A percentile compares a stretch with the other conserved stretches of the same genome.
phyloP scores from a whole-genome alignment of 2,797 vertebrate species.

The Gymnothorax javanicus region DNA sequence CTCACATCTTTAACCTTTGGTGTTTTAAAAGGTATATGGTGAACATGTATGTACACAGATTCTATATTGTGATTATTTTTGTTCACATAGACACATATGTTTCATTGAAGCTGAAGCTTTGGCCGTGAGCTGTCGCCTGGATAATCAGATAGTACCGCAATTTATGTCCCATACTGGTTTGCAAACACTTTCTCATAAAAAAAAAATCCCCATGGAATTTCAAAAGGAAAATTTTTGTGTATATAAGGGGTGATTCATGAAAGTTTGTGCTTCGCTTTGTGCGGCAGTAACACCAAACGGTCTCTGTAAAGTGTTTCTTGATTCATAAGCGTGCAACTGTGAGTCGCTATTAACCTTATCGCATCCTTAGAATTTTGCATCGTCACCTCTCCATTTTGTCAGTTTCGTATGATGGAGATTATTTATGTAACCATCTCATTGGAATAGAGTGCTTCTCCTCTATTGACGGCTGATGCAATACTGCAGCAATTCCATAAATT shows the following conservation, averaged over 20 bases:
- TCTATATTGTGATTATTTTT: slow-evolving; percentile 48
- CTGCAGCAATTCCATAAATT: too few relatives aligned
- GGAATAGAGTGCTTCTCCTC: too few relatives aligned
- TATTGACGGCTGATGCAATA: too few relatives aligned
- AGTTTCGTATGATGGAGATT: too few relatives aligned
- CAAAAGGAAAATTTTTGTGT: slow-evolving; percentile 12
- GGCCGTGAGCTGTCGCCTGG: slow-evolving; percentile 25
- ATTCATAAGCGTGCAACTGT: too few relatives aligned
- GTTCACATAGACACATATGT: slow-evolving; percentile 48
- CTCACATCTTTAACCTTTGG: slow-evolving; percentile 44
- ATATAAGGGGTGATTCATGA: slow-evolving; percentile 38
- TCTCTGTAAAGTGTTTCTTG: too few relatives aligned
- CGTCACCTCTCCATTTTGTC: too few relatives aligned
- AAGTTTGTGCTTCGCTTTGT: slow-evolving; percentile 55
- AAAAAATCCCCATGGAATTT: neutral
- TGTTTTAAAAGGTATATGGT: slow-evolving; percentile 56
- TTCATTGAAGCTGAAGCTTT: slow-evolving; percentile 40
- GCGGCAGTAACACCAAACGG: neutral
- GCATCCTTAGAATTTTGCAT: too few relatives aligned
- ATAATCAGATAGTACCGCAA: slow-evolving; percentile 21
- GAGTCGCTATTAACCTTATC: too few relatives aligned
- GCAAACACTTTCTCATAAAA: slow-evolving; percentile 11
- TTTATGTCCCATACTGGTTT: slow-evolving; percentile 31
- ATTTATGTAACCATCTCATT: too few relatives aligned
- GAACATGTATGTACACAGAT: slow-evolving; percentile 50